phyloP scores from a whole-genome alignment of 2,888 invertebrate species.

The Spilarctia lutea region DNA sequence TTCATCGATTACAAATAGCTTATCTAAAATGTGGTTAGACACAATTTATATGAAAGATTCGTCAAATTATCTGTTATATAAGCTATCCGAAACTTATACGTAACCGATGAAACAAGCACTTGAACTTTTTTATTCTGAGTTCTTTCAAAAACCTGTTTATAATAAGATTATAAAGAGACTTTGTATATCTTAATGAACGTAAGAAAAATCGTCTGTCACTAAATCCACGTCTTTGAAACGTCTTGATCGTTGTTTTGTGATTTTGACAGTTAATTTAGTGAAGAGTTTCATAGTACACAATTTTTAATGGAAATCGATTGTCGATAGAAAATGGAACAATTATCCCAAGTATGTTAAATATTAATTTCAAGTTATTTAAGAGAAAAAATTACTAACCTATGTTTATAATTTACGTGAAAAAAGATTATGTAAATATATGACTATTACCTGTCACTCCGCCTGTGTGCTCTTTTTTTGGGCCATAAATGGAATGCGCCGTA shows the following conservation, averaged over 20 bases:
- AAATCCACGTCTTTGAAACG: neutral
- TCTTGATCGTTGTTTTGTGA: neutral
- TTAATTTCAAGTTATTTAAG: neutral
- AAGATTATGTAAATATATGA: neutral
- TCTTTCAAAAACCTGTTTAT: too few relatives aligned
- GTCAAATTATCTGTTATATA: too few relatives aligned
- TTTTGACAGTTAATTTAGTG: neutral
- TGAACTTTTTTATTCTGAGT: too few relatives aligned
- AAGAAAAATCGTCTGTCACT: neutral
- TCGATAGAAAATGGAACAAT: neutral
- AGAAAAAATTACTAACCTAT: neutral
- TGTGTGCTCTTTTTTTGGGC: constrained; percentile 84
- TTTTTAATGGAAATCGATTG: neutral
- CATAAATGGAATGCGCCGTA: constrained; percentile 96
- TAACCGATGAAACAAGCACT: too few relatives aligned
- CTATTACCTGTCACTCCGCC: constrained; percentile 78
- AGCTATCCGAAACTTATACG: too few relatives aligned
- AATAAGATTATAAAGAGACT: neutral
- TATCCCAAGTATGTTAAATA: neutral
- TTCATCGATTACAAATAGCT: too few relatives aligned
- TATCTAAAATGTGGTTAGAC: too few relatives aligned
- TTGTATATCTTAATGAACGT: neutral
- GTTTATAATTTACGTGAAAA: neutral
- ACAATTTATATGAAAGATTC: too few relatives aligned
- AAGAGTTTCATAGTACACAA: neutral